phyloP scores from a whole-genome alignment of 2,797 vertebrate genomes.

The Enteromius unitaeniatus region DNA sequence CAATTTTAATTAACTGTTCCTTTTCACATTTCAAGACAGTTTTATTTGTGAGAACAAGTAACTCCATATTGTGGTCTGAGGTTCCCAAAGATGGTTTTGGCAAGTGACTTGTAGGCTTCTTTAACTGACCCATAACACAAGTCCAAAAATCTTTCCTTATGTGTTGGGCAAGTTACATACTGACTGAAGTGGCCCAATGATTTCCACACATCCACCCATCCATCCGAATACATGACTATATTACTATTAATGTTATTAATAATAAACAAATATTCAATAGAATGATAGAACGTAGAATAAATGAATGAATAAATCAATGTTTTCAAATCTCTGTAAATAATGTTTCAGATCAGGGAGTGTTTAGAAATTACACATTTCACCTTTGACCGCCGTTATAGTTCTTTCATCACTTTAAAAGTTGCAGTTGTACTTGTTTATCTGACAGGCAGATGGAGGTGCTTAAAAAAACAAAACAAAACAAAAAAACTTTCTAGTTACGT shows the following conservation, averaged over 20 bases:
- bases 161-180: no score
- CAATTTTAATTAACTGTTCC: neutral
- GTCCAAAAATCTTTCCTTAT: no score
- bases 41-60: neutral
- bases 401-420: conserved; percentile 3
- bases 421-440: conserved; percentile 8
- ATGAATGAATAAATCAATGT: neutral
- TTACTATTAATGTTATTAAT: neutral
- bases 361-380: neutral
- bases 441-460: neutral
- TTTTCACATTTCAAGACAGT: neutral
- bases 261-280: neutral
- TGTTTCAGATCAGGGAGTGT: neutral
- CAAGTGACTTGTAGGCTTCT: no score
- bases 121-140: no score
- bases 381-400: neutral
- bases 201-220: no score
- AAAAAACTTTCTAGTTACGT: conserved; percentile 30
- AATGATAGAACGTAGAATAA: neutral
- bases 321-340: neutral
- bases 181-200: no score
- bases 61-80: no score
- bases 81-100: no score
- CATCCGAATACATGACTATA: no score
- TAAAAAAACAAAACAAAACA: neutral